Evolutionary conservation across 2,888 invertebrate species (phyloP).

Genomic region (Drosophila helvetica): DNA sequence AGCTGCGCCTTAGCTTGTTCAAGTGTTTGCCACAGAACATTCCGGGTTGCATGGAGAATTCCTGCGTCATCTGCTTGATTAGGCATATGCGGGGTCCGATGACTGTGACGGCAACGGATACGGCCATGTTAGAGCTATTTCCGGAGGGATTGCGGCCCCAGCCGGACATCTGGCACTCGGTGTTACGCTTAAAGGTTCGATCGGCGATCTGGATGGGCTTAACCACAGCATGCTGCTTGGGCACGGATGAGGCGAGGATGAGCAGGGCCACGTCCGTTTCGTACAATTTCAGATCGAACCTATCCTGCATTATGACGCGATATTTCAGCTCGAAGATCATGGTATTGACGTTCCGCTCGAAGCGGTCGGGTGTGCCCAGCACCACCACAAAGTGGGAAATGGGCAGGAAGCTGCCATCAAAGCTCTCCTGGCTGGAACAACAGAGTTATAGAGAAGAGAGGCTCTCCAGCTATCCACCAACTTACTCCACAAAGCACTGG

Average conservation of each 20-base stretch:
- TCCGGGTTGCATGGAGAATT: constrained; percentile 83
- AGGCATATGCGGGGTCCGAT: constrained; percentile 70
- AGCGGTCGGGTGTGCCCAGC: constrained; percentile 81
- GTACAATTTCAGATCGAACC: constrained; percentile 68
- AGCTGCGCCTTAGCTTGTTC: constrained; percentile 89
- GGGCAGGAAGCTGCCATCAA: constrained; percentile 61
- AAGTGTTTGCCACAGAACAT: constrained; percentile 91
- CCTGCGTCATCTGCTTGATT: constrained; percentile 84
- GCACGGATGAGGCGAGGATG: constrained; percentile 71
- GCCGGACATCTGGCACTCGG: constrained; percentile 80
- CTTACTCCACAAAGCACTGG: constrained; percentile 82
- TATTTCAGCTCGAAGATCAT: constrained; percentile 68
- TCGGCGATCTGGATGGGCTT: constrained; percentile 69
- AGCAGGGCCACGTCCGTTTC: constrained; percentile 78
- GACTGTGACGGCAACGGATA: constrained; percentile 73
- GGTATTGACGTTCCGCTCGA: constrained; percentile 59
- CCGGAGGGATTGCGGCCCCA: constrained; percentile 79
- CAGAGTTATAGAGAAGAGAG: neutral
- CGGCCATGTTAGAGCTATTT: constrained; percentile 54
- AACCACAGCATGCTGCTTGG: constrained; percentile 74
- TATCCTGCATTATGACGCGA: constrained; percentile 51
- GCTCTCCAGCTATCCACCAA: neutral
- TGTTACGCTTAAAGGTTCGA: constrained; percentile 25
- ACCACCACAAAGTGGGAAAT: constrained; percentile 74
- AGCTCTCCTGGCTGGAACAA: constrained; percentile 43